Percentiles rank a stretch among this genome's conserved stretches.
Conservation (phyloP, 2,113 vertebrate species). For the Alethe castanea region DNA sequence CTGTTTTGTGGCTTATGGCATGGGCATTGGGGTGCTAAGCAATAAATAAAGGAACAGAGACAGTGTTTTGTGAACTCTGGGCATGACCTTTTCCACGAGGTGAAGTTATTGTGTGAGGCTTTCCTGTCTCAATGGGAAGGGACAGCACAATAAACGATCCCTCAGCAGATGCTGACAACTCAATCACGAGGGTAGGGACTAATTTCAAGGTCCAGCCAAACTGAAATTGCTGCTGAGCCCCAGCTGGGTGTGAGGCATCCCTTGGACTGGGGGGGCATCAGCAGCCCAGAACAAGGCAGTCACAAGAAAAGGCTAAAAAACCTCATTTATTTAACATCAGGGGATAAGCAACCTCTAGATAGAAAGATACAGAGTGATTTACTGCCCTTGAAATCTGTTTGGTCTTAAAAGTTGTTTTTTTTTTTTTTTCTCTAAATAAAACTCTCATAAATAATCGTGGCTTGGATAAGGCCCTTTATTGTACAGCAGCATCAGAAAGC, state of each 20-base stretch:
- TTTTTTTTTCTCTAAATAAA: not conserved
- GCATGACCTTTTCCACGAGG: constrained; percentile 39
- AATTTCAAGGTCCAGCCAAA: not conserved
- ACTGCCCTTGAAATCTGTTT: not conserved
- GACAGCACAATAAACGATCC: constrained; percentile 11
- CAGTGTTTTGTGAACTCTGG: constrained; percentile 26
- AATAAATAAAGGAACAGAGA: constrained; percentile 32
- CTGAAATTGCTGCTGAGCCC: not conserved
- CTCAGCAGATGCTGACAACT: not conserved
- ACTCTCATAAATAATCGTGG: not conserved
- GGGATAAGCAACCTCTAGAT: not conserved
- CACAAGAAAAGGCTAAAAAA: not conserved
- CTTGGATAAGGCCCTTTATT: not conserved
- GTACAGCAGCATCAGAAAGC: not conserved
- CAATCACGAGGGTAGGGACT: not conserved
- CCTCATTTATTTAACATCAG: not conserved
- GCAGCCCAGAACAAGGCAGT: not conserved
- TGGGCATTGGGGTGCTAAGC: not conserved
- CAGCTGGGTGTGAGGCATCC: not conserved
- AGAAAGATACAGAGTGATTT: not conserved
- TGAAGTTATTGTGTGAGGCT: constrained; percentile 59
- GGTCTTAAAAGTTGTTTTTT: not conserved
- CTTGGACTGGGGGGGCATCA: not conserved
- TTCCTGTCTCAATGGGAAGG: constrained; percentile 41
- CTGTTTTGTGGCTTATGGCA: not conserved